Base-by-base conservation (phyloP, 1,140 invertebrate species). In the Trialeurodes vaporariorum region DNA sequence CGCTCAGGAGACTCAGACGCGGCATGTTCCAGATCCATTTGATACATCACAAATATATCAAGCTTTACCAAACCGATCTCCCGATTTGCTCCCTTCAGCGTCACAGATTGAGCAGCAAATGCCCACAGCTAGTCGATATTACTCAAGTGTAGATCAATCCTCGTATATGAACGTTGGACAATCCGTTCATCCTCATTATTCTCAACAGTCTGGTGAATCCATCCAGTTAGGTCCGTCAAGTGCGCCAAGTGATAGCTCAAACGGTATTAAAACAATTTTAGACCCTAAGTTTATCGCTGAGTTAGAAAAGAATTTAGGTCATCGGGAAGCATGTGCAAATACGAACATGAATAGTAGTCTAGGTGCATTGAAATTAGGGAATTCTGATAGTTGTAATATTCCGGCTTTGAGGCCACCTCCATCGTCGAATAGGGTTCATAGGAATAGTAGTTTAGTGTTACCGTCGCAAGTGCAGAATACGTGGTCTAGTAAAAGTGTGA, bases 221-320 rank as follows among this genome's bases (percentile, higher is more conserved):
- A n/a, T n/a, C n/a, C n/a, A n/a, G n/a, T n/a, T n/a, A n/a, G n/a
- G n/a, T n/a, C 21, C 25, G 22, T 26, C 63, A 23, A 23, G 27
- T 26, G 21, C 25, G 5, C 2, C 21, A 9, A 64, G 27, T 17
- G 22, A 25, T 11, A 61, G 60, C n/a, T 9, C 5, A 5, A 64
- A 23, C 25, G 25, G 11, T 11, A 21, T 64, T n/a, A 25, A 5
- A 9, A 58, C 25, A 24, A 27, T 22, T 2, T 69, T 85, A n/a
- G 84, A 86, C 72, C 76, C 82, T 1, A 78, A 76, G 1, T 85
- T 87, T 63, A 76, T 86, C 5, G 81, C 81, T 0, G 85, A 86
- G 70, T 72, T 86, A 59, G 85, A 86, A 72, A 86, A 86, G 70
- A 82, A 82, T 69, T 74, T 87, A 25, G 81, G 80, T 0, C 77